phyloP scores from a whole-genome alignment of 2,797 vertebrate species.

The Pangasius sanitwongsei region DNA sequence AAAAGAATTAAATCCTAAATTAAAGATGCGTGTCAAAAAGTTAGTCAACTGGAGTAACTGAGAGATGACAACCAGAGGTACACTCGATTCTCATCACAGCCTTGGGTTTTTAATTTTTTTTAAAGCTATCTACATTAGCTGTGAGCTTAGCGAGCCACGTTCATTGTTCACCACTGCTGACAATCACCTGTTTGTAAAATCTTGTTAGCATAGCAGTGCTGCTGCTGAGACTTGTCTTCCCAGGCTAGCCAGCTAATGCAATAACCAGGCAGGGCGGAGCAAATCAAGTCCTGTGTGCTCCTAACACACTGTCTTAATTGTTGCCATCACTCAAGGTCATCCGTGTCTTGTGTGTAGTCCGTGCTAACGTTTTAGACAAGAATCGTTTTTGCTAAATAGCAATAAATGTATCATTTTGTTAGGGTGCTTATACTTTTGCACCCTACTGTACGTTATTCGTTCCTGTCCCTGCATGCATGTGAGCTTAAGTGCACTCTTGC shows the following conservation, averaged over 20 bases:
- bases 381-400: not conserved
- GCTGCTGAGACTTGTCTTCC: not conserved
- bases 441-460: not conserved
- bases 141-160: not conserved
- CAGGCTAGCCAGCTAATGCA: not conserved
- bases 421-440: not conserved
- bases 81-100: not conserved
- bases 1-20: not conserved
- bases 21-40: not conserved
- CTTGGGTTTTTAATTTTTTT: too few relatives aligned
- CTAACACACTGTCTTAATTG: not conserved
- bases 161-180: not conserved
- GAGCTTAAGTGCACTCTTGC: not conserved
- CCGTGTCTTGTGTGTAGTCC: not conserved
- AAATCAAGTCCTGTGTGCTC: not conserved
- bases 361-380: not conserved
- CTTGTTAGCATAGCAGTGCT: not conserved
- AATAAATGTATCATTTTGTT: not conserved
- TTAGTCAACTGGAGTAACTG: not conserved
- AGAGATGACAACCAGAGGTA: not conserved
- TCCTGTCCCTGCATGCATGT: not conserved
- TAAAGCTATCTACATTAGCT: not conserved
- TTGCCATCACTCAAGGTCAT: not conserved
- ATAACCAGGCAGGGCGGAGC: not conserved
- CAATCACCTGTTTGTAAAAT: not conserved